Base-by-base conservation (phyloP, 2,797 vertebrate genomes). In the Manis crassicaudata region DNA sequence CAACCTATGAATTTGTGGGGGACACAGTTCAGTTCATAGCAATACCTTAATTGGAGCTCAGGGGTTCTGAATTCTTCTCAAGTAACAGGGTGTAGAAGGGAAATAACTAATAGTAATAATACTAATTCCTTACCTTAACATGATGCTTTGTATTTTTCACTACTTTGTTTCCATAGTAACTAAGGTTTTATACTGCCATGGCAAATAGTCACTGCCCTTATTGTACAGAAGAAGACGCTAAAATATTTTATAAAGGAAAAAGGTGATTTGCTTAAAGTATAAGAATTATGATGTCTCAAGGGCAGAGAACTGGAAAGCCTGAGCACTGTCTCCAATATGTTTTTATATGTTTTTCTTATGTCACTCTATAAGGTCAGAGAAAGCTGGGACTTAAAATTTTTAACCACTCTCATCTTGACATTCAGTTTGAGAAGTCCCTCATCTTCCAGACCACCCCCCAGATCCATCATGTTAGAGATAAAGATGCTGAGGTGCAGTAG, bases 31-130 rank as follows among this genome's bases (percentile, higher is more conserved):
- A 60, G 35, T 84, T 67, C 21, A 70, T 25, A 32, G 86, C 89
- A 58, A 65, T 95, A 76, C n/a, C 50, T 68, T 97, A 97, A 97
- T 96, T 98, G 97, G 92, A 84, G 70, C 13, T 87, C 73, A 93
- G 62, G 56, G 91, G 43, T 91, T 96, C 92, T 93, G 82, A 58
- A 52, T 90, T 97, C 62, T 96, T 97, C 87, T 96, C 43, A 63
- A 93, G 80, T 93, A 93, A n/a, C 20, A 83, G 46, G 93, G 79
- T 83, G 2, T 70, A 40, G 29, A 7, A 90, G 88, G 94, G 86
- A 97, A 65, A 16, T 63, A 75, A 94, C 23, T 3, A 1, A 37
- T 20, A 62, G 86, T 92, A 58, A 56, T 37, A 70, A 17, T 40
- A 67, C 5, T 37, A 70, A 17, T 40, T 73, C 5, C 52, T 88